Evolutionary conservation across 1,140 invertebrate species (phyloP).

Genomic region (Drosophila lowei): DNA sequence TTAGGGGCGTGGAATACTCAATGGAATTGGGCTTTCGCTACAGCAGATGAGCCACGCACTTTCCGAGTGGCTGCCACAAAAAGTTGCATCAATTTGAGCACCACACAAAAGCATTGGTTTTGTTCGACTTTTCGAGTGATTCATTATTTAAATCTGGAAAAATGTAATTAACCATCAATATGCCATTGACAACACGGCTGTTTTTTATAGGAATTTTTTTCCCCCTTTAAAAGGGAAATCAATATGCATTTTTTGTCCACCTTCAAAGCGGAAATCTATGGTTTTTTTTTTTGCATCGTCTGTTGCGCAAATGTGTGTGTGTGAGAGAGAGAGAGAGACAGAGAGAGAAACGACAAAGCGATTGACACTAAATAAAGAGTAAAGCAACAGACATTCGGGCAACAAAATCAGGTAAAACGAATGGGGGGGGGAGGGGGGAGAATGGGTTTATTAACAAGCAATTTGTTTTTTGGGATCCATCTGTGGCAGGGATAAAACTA

Average conservation of each 20-base stretch:
- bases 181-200: conserved; percentile 33
- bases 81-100: conserved; percentile 44
- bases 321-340: too few species aligned
- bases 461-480: conserved; percentile 17
- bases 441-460: conserved; percentile 71
- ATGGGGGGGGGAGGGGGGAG: conserved; percentile 38
- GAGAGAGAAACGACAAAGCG: conserved; percentile 27
- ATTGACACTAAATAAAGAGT: conserved; percentile 66
- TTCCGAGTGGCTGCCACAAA: conserved; percentile 22
- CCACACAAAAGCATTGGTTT: conserved; percentile 9
- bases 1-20: conserved; percentile 7
- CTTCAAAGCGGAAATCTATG: too few species aligned
- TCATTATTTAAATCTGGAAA: conserved; percentile 45
- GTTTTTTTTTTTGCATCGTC: too few species aligned
- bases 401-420: conserved; percentile 61
- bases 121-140: conserved; percentile 4
- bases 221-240: not conserved
- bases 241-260: conserved; percentile 15
- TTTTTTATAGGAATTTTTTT: conserved; percentile 25
- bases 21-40: conserved; percentile 13
- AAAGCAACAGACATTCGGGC: conserved; percentile 9
- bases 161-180: conserved; percentile 54
- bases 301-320: too few species aligned
- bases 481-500: conserved; percentile 43
- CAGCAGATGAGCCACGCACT: conserved; percentile 24